A percentile compares a stretch with the other conserved stretches of the same genome.
Conservation (phyloP, 2,888 invertebrate species). For the Luffia ferchaultella region DNA sequence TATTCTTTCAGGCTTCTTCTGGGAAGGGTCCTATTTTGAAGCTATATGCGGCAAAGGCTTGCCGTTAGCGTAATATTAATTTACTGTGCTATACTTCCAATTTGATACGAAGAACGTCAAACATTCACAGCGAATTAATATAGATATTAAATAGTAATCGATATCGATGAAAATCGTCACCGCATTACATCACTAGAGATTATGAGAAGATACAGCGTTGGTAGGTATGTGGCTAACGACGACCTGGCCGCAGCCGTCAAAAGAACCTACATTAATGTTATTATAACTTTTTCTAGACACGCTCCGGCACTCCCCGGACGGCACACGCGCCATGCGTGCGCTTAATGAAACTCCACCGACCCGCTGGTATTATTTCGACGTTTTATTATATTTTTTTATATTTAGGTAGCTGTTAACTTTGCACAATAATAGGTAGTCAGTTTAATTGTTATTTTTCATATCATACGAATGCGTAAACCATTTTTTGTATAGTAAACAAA, state of each 20-base stretch:
- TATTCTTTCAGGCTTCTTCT: too few species aligned
- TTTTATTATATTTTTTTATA: too few species aligned
- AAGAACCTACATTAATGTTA: slow-evolving; percentile 65
- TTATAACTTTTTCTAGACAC: slow-evolving; percentile 61
- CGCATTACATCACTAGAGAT: background rate
- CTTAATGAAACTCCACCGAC: background rate
- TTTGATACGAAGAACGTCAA: too few species aligned
- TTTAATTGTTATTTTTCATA: too few species aligned
- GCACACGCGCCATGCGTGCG: background rate
- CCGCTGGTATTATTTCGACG: too few species aligned
- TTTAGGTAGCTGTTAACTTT: background rate
- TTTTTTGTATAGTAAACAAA: too few species aligned
- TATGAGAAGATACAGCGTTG: background rate
- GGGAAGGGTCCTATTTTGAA: too few species aligned
- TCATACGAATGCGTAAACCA: too few species aligned
- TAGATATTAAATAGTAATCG: background rate
- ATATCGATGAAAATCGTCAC: background rate
- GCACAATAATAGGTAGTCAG: too few species aligned
- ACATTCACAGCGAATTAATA: background rate
- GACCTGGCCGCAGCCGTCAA: slow-evolving; percentile 38
- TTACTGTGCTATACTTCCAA: too few species aligned
- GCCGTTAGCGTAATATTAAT: too few species aligned
- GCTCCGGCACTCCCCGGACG: slow-evolving; percentile 12
- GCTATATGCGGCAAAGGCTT: too few species aligned
- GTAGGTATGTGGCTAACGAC: background rate